phyloP scores from a whole-genome alignment of 23 tunicate genomes.

The Halocynthia aurantium region DNA sequence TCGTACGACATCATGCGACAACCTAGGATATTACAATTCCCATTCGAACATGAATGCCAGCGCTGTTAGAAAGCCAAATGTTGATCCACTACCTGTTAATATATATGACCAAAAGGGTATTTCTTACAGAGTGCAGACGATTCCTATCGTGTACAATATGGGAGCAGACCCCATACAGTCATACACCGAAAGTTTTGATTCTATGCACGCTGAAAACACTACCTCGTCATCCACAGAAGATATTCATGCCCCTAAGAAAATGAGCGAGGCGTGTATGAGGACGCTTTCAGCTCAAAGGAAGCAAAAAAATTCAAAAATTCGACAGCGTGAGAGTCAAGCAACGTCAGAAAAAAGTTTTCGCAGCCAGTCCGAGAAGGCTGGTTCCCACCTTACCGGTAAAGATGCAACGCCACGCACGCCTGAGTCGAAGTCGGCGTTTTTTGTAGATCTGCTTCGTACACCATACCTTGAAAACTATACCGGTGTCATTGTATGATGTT shows the following conservation, averaged over 20 bases:
- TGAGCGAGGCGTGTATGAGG: conserved; percentile 63
- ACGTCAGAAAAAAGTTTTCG: too few species aligned
- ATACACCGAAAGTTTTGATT: too few species aligned
- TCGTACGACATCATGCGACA: not conserved
- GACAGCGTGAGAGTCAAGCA: conserved; percentile 8
- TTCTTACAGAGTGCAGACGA: too few species aligned
- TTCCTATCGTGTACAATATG: too few species aligned
- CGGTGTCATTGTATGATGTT: conserved; percentile 9
- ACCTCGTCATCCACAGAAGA: conserved; percentile 9
- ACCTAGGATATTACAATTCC: too few species aligned
- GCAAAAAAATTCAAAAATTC: conserved; percentile 25
- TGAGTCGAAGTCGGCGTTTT: not conserved
- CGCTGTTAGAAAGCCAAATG: too few species aligned
- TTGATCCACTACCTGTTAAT: too few species aligned
- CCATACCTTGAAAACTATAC: conserved; percentile 20
- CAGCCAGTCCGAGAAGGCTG: not conserved
- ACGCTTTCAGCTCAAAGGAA: conserved; percentile 57
- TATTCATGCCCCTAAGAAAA: conserved; percentile 24
- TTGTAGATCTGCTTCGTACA: conserved; percentile 13
- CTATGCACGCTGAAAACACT: too few species aligned
- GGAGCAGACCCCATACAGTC: too few species aligned
- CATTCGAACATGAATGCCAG: too few species aligned
- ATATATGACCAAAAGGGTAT: too few species aligned
- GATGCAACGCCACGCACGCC: conserved; percentile 6
- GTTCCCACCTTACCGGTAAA: not conserved